Percentiles rank a stretch among this genome's conserved stretches.
phyloP scores from a whole-genome alignment of 2,113 vertebrate species.

The Myanophis thanlyinensis region DNA sequence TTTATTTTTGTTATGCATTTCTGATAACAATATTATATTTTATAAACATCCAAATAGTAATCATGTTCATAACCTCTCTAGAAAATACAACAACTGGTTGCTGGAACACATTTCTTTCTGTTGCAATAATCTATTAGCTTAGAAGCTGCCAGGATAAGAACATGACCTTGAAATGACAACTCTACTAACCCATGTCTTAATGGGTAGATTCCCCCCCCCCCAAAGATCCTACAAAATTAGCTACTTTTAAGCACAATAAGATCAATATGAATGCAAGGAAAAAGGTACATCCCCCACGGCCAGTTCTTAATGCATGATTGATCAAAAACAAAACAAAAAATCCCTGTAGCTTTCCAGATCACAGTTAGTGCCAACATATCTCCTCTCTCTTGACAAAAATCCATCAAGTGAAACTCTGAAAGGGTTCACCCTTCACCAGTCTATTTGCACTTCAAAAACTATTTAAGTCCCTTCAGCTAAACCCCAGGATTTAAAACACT shows the following conservation, averaged over 20 bases:
- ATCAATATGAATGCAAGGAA: constrained; percentile 75
- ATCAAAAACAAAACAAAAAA: constrained; percentile 85
- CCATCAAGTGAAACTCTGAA: constrained; percentile 79
- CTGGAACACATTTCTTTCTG: constrained; percentile 21
- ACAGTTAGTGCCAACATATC: constrained; percentile 80
- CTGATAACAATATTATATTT: background rate
- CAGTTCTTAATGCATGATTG: constrained; percentile 79
- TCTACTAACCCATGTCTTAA: constrained; percentile 59
- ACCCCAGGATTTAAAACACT: constrained; percentile 75
- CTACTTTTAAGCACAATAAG: constrained; percentile 80
- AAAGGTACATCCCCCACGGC: constrained; percentile 70
- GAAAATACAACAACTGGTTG: background rate
- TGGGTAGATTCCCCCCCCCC: constrained; percentile 41
- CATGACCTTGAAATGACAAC: constrained; percentile 73
- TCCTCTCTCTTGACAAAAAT: constrained; percentile 72
- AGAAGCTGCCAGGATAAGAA: constrained; percentile 59
- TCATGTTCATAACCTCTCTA: background rate
- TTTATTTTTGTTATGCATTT: background rate
- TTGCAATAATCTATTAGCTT: constrained; percentile 44
- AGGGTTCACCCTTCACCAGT: constrained; percentile 75
- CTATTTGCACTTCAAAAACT: constrained; percentile 82
- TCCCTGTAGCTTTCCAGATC: constrained; percentile 76
- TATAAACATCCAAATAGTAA: background rate
- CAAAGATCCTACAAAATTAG: constrained; percentile 72
- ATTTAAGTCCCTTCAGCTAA: constrained; percentile 73